Base-by-base conservation (phyloP, 2,888 invertebrate species). In the Ptychoptera albimana region DNA sequence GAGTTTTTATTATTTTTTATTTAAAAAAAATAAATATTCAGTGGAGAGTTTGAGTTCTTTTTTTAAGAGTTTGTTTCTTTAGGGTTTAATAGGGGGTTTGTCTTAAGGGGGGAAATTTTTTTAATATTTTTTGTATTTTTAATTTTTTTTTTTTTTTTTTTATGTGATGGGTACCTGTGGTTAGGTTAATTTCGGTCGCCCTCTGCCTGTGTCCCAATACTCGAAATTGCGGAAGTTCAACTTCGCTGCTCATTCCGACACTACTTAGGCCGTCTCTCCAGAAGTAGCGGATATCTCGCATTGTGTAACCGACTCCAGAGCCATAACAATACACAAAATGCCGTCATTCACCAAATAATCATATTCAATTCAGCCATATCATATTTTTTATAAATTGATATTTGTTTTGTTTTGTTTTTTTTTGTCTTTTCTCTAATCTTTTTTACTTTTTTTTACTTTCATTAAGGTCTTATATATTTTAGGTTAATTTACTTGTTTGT, bases 241-340 rank as follows among this genome's bases (percentile, higher is more conserved):
- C 88, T 72, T 89, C 87, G 71, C 79, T 82, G 79, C 86, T 85
- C 76, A 92, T 88, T 71, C 88, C 88, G 72, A 93, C 89, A 73
- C 91, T 88, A 71, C 80, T 79, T 69, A 77, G 76, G 67, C 88
- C 89, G 74, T 85, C 80, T 75, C 83, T 83, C 92, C 92, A 93
- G 76, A 83, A 84, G 79, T 92, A 92, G 71, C 86, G 83, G 77
- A 91, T 89, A 80, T 89, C 89, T 78, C 83, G 83, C 87, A 88
- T 89, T 76, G 89, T 89, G 82, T 89, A 89, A 79, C 89, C 89
- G 82, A 89, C 89, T 89, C 72, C 56, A 58, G 55, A 57, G 50
- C 51, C 51, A 51, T 51, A 50, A 51, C 50, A 51, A 52, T 50
- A 55, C 50, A 57, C 52, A 57, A 58, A 57, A 56, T 57, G 54